Base-by-base conservation (phyloP, 2,888 invertebrate genomes). In the Campoplex nolae region DNA sequence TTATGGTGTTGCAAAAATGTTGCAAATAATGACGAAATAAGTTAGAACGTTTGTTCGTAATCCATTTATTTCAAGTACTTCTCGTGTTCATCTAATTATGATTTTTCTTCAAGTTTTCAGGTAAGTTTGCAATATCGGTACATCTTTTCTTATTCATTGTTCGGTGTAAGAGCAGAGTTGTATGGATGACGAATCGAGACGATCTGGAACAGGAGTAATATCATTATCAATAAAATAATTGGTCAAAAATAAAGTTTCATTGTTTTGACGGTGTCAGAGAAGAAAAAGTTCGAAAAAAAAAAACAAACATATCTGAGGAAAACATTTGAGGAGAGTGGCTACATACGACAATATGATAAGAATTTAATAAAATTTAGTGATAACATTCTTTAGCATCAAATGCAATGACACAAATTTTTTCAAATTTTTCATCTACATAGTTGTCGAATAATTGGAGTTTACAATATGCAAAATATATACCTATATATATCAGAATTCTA, bases 171-270 rank as follows among this genome's bases (percentile, higher is more conserved):
- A 56, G 91, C 89, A 67, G 83, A 87, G 42, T 89, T 88, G 74
- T 89, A 89, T 16, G 86, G 81, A 42, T 88, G 91, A 67, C 90
- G 90, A 77, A 90, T 88, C 8, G 90, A 90, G 35, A 89, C 88
- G 70, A 92, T 81, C 92, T 92, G 90, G n/a, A 91, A 90, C 68
- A 51, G 18, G 18, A 78, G 58, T 71, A 38, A 32, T 51, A 56
- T 32, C 38, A 6, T 38, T 6, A 6, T 38, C 38, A 6, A 4
- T 38, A 38, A 38, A 78, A 58, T 71, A 18, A 32, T 1, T 35
- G 8, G 54, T 51, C 2, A 7, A 56, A 74, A 54, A 56, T 23
- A n/a, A 18, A 51, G 11, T 35, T 35, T 2, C 16, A 48, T 51
- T 8, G 16, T 7, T 16, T 32, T 16, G 13, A 62, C 4, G 6